Base-by-base conservation (phyloP, 1,140 invertebrate genomes). In the Lanistes nyassanus region DNA sequence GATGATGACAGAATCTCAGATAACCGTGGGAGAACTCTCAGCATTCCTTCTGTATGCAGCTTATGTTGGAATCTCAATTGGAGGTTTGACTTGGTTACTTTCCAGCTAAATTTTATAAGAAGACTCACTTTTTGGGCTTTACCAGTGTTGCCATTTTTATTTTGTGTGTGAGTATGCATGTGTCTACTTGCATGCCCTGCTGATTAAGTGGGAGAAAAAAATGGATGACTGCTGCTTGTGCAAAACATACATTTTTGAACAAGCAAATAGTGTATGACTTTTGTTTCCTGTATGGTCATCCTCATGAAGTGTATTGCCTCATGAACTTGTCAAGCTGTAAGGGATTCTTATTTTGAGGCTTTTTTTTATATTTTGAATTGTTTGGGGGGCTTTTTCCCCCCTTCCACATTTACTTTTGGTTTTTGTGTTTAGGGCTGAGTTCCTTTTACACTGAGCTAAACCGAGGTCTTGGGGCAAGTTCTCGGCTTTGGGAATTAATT, bases 381-480 rank as follows among this genome's bases (percentile, higher is more conserved):
- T n/a, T n/a, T n/a, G n/a, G n/a, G n/a, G n/a, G n/a, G n/a, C n/a
- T n/a, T n/a, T n/a, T n/a, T n/a, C n/a, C n/a, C n/a, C n/a, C n/a
- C n/a, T n/a, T n/a, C n/a, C 6, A n/a, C 3, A 19, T 58, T 34
- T 37, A 31, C 39, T 47, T 58, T 70, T n/a, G 21, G 23, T 72
- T 70, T 31, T 42, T 72, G 73, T 77, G 80, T 77, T 0, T 75
- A 90, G 95, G 95, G 0, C 84, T 98, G 31, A 94, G 94, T 36
- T 94, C 93, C 79, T 98, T 98, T 87, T 99, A 98, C 85, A 94
- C 95, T 0, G 96, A 98, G 86, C 86, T 98, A 77, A 98, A 98
- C 90, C 95, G 95, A 89, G 97, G 96, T 0, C 88, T 99, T 3
- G 98, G 97, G 0, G 97, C 97, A 0, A 95, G 95, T 34, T 92